phyloP scores from a whole-genome alignment of 2,888 invertebrate species.

The Drosophila falleni region DNA sequence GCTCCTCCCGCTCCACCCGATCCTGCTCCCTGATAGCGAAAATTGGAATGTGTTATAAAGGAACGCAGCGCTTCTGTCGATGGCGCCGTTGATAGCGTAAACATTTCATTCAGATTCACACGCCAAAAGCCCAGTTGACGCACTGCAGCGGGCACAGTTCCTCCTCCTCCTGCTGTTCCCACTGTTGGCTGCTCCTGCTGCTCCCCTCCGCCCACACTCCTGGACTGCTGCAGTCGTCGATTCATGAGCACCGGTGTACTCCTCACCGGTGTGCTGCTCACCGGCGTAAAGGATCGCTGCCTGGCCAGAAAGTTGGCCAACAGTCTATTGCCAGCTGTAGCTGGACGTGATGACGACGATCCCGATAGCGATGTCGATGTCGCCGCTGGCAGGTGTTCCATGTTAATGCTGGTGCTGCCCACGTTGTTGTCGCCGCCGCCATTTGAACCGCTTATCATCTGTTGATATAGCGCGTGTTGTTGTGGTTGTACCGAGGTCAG shows the following conservation, averaged over 20 bases:
- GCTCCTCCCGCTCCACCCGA: neutral
- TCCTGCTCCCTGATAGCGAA: conserved; percentile 66
- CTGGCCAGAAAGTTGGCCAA: conserved; percentile 60
- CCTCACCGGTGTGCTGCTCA: conserved; percentile 49
- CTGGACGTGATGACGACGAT: conserved; percentile 29
- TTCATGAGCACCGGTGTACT: conserved; percentile 55
- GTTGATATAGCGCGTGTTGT: neutral
- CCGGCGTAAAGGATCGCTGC: conserved; percentile 66
- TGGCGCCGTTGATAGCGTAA: conserved; percentile 79
- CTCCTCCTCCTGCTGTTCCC: neutral
- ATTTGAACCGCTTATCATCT: conserved; percentile 2
- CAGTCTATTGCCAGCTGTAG: conserved; percentile 51
- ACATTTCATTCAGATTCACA: conserved; percentile 80
- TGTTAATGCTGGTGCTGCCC: conserved; percentile 64
- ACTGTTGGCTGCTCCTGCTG: neutral
- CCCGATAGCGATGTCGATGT: too few relatives aligned
- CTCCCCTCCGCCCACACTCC: conserved; percentile 46
- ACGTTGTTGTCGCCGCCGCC: neutral
- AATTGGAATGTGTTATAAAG: conserved; percentile 76
- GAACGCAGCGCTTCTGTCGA: conserved; percentile 81
- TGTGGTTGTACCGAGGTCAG: conserved; percentile 42
- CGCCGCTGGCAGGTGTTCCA: conserved; percentile 54
- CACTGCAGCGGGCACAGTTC: conserved; percentile 32
- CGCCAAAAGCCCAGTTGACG: conserved; percentile 77
- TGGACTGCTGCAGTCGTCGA: conserved; percentile 60